Base-by-base conservation (phyloP, 2,888 invertebrate species). In the Patella ulyssiponensis region DNA sequence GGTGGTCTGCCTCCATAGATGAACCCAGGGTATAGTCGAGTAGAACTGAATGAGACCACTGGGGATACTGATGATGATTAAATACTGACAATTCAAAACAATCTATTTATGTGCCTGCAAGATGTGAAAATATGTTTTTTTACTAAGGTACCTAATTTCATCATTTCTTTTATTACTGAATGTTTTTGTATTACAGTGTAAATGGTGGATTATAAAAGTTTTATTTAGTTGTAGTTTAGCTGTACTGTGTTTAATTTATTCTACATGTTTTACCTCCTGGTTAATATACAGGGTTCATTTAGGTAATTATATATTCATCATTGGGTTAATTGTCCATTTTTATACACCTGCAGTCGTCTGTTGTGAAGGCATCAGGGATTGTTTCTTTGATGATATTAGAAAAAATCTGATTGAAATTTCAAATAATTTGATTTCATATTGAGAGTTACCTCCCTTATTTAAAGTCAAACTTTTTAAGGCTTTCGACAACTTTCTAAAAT, bases 141-240 rank as follows among this genome's bases (percentile, higher is more conserved):
- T 70, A 20, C 20, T 33, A 3, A 33, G 9, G 17, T 44, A 33
- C 17, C 0, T 44, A 33, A 56, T 74, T 14, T 44, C 4, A 54
- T 73, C 11, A 17, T 17, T 73, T 23, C n/a, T n/a, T n/a, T n/a
- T 20, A 54, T 54, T 54, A 5, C 14, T 9, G 14, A 44, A 12
- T 17, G 69, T 73, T 52, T 79, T 77, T 75, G 69, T 69, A 52
- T 83, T 79, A 93, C 76, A 91, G 93, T 80, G 94, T 94, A 88
- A 92, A 93, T 56, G 81, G 73, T 93, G 92, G 92, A 77, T 91
- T 44, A 73, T 88, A 53, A 89, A 89, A 78, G 78, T 88, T 27
- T 20, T 87, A 7, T 79, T 77, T 51, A 89, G 89, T 76, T 79
- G 81, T 44, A 11, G 83, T 5, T 72, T 85, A 56, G 84, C 87